A percentile compares a stretch with the other conserved stretches of the same genome.
These are phyloP conservation scores for Sorex fumeus DNA, from an alignment of 2,113 vertebrate species.

Conservation along the genomic window DNA sequence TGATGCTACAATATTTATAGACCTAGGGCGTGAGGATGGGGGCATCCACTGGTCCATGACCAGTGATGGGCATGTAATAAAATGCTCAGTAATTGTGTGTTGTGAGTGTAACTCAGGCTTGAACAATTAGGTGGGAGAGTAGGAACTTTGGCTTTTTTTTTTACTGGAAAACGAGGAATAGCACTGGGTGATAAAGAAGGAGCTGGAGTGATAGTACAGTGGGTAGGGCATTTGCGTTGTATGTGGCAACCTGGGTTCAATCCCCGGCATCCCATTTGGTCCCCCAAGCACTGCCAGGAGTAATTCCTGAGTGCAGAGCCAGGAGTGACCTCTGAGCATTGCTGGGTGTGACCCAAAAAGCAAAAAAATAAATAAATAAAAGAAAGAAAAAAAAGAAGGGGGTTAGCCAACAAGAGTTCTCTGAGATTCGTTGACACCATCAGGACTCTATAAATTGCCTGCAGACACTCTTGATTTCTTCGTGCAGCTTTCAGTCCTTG, in stretches of 20 bases:
- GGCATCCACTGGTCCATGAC: too few species aligned
- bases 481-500: background rate
- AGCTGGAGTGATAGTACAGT: too few species aligned
- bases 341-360: too few species aligned
- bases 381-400: background rate
- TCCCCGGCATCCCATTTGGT: too few species aligned
- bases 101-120: background rate
- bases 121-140: background rate
- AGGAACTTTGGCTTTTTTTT: background rate
- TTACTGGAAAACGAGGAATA: background rate
- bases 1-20: background rate
- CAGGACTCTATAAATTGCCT: background rate
- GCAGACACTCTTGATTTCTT: fast-evolving
- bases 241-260: too few species aligned
- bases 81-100: background rate
- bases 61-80: background rate
- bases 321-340: too few species aligned
- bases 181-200: background rate
- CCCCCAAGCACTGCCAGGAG: too few species aligned
- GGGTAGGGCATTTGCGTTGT: too few species aligned
- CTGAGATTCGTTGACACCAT: background rate
- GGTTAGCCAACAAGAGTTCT: background rate
- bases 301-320: too few species aligned
- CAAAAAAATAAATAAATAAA: too few species aligned
- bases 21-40: too few species aligned